These are phyloP conservation scores for Cisticola juncidis DNA, from an alignment of 2,113 vertebrate genomes.

Conservation along the genomic window DNA sequence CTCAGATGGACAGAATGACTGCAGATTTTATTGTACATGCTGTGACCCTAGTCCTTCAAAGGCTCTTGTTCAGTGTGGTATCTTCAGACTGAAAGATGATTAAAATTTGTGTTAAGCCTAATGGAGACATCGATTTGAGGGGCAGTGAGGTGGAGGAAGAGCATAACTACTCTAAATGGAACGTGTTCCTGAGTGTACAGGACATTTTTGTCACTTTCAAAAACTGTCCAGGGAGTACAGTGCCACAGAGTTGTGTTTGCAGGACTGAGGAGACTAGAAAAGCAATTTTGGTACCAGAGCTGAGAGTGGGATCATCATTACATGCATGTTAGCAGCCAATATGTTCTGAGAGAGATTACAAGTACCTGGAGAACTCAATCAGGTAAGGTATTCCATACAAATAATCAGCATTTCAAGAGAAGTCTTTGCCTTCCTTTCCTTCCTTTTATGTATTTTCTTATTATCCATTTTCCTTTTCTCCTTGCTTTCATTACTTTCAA, in stretches of 20 bases:
- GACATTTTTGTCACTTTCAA: neutral
- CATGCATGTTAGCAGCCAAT: neutral
- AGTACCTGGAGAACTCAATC: neutral
- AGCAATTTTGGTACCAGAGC: neutral
- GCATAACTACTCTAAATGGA: neutral
- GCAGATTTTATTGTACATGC: neutral
- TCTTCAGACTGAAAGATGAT: neutral
- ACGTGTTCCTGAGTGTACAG: neutral
- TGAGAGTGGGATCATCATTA: neutral
- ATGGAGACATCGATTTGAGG: neutral
- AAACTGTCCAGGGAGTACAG: neutral
- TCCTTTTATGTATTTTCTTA: neutral
- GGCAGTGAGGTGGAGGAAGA: neutral
- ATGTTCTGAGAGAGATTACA: neutral
- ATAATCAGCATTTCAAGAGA: neutral
- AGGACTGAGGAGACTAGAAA: neutral
- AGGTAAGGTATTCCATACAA: neutral
- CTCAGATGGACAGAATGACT: neutral
- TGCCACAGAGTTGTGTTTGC: neutral
- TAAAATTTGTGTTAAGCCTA: neutral
- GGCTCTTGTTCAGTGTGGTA: neutral
- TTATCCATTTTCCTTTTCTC: neutral
- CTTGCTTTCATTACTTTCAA: neutral
- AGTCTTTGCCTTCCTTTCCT: neutral
- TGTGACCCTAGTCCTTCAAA: neutral